phyloP scores from a whole-genome alignment of 1,140 invertebrate species.

The Drosophila orosa region DNA sequence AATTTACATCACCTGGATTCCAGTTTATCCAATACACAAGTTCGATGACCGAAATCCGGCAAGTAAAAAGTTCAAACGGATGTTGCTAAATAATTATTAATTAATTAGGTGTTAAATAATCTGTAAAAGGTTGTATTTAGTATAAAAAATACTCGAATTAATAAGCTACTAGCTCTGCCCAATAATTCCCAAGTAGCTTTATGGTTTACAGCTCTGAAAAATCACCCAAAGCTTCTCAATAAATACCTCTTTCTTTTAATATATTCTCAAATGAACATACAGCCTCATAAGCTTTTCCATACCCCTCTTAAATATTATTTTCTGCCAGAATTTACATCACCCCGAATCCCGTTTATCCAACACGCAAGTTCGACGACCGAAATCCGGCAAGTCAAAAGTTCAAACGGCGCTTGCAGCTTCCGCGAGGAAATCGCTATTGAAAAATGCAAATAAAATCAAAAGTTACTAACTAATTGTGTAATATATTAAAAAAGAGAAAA shows the following conservation, averaged over 20 bases:
- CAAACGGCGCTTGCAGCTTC: constrained; percentile 50
- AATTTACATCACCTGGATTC: constrained; percentile 14
- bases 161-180: too few relatives aligned
- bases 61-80: constrained; percentile 66
- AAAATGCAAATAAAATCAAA: constrained; percentile 71
- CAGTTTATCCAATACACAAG: background rate
- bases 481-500: constrained; percentile 72
- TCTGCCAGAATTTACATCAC: constrained; percentile 20
- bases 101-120: background rate
- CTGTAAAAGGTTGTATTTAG: background rate
- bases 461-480: constrained; percentile 70
- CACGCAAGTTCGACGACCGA: constrained; percentile 49
- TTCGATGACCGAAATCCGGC: constrained; percentile 58
- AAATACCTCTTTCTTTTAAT: too few relatives aligned
- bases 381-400: constrained; percentile 61
- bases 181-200: too few relatives aligned
- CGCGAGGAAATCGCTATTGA: constrained; percentile 67
- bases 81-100: too few relatives aligned
- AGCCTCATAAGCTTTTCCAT: background rate
- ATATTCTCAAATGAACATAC: background rate
- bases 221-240: too few relatives aligned
- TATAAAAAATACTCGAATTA: too few relatives aligned
- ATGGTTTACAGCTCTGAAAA: too few relatives aligned
- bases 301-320: background rate
- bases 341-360: background rate